These are phyloP conservation scores for Fregata magnificens DNA, from an alignment of 2,113 vertebrate genomes.

Conservation along the genomic window DNA sequence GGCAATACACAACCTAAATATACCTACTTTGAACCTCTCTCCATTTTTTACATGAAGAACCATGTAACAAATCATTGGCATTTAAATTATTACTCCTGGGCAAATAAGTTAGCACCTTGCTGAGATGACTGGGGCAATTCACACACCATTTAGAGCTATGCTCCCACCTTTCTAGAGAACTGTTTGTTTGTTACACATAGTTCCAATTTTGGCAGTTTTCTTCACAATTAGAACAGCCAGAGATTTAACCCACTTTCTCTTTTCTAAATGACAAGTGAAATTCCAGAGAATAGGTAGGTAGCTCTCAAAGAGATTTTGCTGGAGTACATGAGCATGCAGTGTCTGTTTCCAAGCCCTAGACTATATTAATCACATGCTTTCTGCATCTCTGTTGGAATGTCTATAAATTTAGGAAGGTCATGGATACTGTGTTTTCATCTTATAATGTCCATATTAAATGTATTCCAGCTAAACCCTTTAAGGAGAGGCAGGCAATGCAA, in stretches of 20 bases:
- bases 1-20: background rate
- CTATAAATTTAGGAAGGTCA: background rate
- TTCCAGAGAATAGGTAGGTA: background rate
- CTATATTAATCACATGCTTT: background rate
- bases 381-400: background rate
- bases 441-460: background rate
- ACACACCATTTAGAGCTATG: background rate
- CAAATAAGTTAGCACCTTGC: background rate
- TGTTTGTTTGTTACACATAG: background rate
- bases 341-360: background rate
- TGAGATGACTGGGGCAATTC: background rate
- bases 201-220: background rate
- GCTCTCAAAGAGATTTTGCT: slow-evolving; percentile 8
- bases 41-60: background rate
- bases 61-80: background rate
- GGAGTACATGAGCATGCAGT: background rate
- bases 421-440: background rate
- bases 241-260: background rate
- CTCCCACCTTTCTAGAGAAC: background rate
- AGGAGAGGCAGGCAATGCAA: background rate
- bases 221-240: slow-evolving; percentile 15
- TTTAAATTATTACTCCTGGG: background rate
- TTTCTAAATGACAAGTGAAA: slow-evolving; percentile 9
- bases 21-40: background rate
- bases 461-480: background rate